Evolutionary conservation across 1,140 invertebrate genomes (phyloP).

Genomic region (Pseudoatta argentina): DNA sequence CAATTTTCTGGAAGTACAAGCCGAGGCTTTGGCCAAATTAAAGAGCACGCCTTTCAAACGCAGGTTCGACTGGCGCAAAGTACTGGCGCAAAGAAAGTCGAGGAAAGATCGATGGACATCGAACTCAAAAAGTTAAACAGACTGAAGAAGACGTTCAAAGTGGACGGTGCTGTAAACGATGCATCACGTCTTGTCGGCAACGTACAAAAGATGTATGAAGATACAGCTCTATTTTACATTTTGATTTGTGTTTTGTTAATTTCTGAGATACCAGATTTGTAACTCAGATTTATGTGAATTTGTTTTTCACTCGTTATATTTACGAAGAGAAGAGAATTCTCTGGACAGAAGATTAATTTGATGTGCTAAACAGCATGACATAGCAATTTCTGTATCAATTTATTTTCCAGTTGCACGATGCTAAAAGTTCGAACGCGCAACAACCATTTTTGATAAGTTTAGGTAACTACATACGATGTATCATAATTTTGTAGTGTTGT

Average conservation of each 20-base stretch:
- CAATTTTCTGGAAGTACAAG: slow-evolving; percentile 74
- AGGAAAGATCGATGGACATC: slow-evolving; percentile 29
- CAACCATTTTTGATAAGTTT: background rate
- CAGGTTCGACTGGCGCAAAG: slow-evolving; percentile 72
- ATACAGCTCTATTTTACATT: slow-evolving; percentile 37
- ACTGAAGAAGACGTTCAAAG: slow-evolving; percentile 25
- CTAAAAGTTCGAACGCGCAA: background rate
- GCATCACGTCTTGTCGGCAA: slow-evolving; percentile 19
- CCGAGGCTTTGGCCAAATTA: slow-evolving; percentile 68
- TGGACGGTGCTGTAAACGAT: slow-evolving; percentile 35
- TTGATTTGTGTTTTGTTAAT: background rate
- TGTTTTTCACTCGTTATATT: background rate
- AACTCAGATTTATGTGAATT: background rate
- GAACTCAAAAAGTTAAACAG: slow-evolving; percentile 39
- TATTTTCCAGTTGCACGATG: background rate
- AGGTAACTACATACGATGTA: background rate
- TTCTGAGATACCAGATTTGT: background rate
- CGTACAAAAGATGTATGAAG: slow-evolving; percentile 12
- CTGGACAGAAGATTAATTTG: slow-evolving; percentile 13
- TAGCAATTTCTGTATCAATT: background rate
- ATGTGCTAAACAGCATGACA: background rate
- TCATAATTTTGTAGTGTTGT: background rate
- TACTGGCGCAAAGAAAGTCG: slow-evolving; percentile 26
- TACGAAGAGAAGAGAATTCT: background rate
- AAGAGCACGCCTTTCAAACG: slow-evolving; percentile 63